These are phyloP conservation scores for Anarsia innoxiella DNA, from an alignment of 2,888 invertebrate species.

Conservation along the genomic window DNA sequence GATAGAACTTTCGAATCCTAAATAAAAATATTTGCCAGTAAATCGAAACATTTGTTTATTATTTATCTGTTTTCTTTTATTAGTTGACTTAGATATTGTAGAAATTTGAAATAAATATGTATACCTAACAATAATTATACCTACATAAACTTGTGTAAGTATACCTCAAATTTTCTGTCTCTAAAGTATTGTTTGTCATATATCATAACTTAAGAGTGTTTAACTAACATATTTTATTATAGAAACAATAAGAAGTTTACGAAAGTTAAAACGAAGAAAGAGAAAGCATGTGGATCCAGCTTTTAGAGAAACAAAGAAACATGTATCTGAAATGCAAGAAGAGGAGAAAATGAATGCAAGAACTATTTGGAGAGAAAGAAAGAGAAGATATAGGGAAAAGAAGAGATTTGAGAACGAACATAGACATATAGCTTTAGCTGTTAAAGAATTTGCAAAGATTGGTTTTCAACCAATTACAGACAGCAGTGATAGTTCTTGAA, in stretches of 20 bases:
- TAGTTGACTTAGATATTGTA: too few relatives aligned
- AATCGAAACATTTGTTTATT: too few relatives aligned
- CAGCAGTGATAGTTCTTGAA: conserved; percentile 4
- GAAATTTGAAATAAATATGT: too few relatives aligned
- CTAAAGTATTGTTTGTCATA: too few relatives aligned
- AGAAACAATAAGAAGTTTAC: conserved; percentile 13
- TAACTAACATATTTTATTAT: neutral
- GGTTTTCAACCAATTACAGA: conserved; percentile 9
- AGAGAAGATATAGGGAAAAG: conserved; percentile 11
- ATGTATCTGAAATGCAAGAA: conserved; percentile 8
- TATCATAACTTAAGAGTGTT: too few relatives aligned
- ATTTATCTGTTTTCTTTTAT: too few relatives aligned
- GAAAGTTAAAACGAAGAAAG: conserved; percentile 13
- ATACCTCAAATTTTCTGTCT: too few relatives aligned
- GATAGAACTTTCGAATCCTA: too few relatives aligned
- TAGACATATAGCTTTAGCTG: conserved; percentile 8
- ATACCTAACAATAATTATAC: too few relatives aligned
- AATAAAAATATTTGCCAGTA: too few relatives aligned
- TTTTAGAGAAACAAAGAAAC: conserved; percentile 8
- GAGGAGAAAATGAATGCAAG: conserved; percentile 4
- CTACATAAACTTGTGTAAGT: too few relatives aligned
- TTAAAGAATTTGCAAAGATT: conserved; percentile 12
- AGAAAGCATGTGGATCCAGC: conserved; percentile 4
- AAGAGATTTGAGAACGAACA: conserved; percentile 12
- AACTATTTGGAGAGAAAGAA: conserved; percentile 12